Evolutionary conservation across 92 coral and sea anemone species (phyloP).

Genomic region (Plumapathes pennacea): DNA sequence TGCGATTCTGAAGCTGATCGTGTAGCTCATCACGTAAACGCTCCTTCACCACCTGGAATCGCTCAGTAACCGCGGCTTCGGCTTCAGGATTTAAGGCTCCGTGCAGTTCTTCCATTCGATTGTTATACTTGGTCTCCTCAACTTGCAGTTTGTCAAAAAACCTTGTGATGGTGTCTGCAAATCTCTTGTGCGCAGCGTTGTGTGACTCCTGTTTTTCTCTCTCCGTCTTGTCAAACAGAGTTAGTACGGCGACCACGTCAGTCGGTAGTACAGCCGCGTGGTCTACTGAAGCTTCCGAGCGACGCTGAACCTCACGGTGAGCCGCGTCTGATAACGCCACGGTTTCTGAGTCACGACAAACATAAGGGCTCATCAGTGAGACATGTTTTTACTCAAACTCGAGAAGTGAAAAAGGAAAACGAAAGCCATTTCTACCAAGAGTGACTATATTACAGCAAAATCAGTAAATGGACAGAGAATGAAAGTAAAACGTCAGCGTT

Average conservation of each 20-base stretch:
- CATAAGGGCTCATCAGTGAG: no score
- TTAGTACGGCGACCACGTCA: slow-evolving; percentile 86
- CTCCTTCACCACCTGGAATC: slow-evolving; percentile 85
- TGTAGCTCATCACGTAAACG: slow-evolving; percentile 86
- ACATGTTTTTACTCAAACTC: no score
- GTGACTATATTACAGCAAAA: no score
- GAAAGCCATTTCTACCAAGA: no score
- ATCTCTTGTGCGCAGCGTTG: slow-evolving; percentile 80
- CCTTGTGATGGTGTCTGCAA: slow-evolving; percentile 80
- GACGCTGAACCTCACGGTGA: slow-evolving; percentile 94
- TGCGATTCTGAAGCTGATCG: slow-evolving; percentile 93
- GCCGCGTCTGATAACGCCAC: slow-evolving; percentile 87
- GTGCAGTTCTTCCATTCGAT: slow-evolving; percentile 97
- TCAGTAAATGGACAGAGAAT: no score
- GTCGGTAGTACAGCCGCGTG: slow-evolving; percentile 92
- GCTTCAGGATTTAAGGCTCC: slow-evolving; percentile 99
- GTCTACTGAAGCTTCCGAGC: slow-evolving; percentile 87
- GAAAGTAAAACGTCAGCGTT: no score
- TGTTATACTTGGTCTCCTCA: slow-evolving; percentile 88
- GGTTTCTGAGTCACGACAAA: slow-evolving; percentile 50
- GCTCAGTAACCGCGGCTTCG: slow-evolving; percentile 91
- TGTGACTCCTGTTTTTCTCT: slow-evolving; percentile 73
- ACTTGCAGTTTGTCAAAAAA: slow-evolving; percentile 93
- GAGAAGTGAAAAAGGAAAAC: no score
- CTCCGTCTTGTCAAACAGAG: slow-evolving; percentile 78